phyloP scores from a whole-genome alignment of 1,140 invertebrate species.

The Temnothorax curvispinosus region DNA sequence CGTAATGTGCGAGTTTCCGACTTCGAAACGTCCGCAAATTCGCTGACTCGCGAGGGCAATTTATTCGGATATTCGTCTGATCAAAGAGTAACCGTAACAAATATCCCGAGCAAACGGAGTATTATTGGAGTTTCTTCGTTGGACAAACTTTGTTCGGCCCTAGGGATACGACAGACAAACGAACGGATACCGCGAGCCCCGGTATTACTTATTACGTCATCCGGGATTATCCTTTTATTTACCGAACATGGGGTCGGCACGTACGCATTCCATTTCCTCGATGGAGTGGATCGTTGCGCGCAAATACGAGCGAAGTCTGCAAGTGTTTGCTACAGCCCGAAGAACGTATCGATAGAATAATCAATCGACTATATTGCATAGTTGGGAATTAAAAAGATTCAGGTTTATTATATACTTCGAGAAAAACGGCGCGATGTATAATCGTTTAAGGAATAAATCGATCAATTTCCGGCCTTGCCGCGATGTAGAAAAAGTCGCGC shows the following conservation, averaged over 20 bases:
- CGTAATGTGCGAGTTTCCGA: neutral
- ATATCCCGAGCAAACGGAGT: slow-evolving; percentile 22
- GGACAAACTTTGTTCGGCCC: slow-evolving; percentile 20
- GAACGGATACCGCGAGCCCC: neutral
- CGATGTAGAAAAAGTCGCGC: neutral
- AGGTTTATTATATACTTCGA: too few relatives aligned
- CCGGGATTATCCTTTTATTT: slow-evolving; percentile 45
- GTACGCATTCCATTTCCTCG: slow-evolving; percentile 16
- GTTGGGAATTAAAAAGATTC: neutral
- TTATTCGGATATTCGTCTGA: slow-evolving; percentile 24
- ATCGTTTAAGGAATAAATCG: neutral
- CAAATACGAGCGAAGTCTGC: neutral
- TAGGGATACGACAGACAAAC: slow-evolving; percentile 12
- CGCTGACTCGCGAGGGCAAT: slow-evolving; percentile 14
- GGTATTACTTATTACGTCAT: slow-evolving; percentile 42
- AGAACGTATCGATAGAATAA: neutral
- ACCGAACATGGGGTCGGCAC: neutral
- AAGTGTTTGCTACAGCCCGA: neutral
- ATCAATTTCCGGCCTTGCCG: neutral
- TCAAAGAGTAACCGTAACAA: slow-evolving; percentile 49
- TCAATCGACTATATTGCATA: neutral
- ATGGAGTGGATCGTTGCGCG: neutral
- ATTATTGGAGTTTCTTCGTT: slow-evolving; percentile 29
- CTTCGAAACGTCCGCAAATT: neutral
- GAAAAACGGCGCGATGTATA: neutral